phyloP scores from a whole-genome alignment of 2,113 vertebrate species.

The Pimephales promelas region DNA sequence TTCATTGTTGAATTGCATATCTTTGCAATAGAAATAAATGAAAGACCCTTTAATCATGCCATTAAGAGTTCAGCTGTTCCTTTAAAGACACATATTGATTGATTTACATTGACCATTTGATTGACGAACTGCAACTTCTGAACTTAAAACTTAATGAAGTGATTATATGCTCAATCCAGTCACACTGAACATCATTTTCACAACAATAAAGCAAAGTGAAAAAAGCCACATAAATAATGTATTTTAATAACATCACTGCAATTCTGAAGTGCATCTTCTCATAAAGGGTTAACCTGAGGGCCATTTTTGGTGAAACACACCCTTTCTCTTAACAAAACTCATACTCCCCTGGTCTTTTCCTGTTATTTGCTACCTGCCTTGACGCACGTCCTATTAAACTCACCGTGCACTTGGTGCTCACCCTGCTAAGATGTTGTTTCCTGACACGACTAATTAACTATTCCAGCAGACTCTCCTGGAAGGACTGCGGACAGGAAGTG shows the following conservation, averaged over 20 bases:
- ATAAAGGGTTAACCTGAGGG: conserved; percentile 44
- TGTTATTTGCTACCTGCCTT: conserved; percentile 81
- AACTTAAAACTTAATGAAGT: conserved; percentile 24
- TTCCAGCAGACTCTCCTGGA: conserved; percentile 57
- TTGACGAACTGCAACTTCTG: conserved; percentile 28
- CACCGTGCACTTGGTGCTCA: conserved; percentile 67
- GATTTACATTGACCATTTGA: not conserved
- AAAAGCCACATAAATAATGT: not conserved
- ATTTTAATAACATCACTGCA: not conserved
- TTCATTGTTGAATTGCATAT: not conserved
- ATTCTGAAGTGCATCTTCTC: conserved; percentile 30
- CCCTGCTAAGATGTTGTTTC: conserved; percentile 55
- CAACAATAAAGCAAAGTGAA: conserved; percentile 9
- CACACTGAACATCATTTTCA: not conserved
- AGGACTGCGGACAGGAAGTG: conserved; percentile 64
- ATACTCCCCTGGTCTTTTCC: conserved; percentile 76
- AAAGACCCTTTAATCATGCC: not conserved
- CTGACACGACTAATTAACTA: conserved; percentile 59
- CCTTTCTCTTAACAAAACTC: conserved; percentile 69
- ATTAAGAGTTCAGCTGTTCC: not conserved
- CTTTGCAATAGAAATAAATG: not conserved
- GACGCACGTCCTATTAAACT: conserved; percentile 79
- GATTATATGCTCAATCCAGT: conserved; percentile 3
- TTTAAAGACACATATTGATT: conserved; percentile 27
- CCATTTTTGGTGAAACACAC: conserved; percentile 69